Base-by-base conservation (phyloP, 2,888 invertebrate species). In the Pollenia griseotomentosa region DNA sequence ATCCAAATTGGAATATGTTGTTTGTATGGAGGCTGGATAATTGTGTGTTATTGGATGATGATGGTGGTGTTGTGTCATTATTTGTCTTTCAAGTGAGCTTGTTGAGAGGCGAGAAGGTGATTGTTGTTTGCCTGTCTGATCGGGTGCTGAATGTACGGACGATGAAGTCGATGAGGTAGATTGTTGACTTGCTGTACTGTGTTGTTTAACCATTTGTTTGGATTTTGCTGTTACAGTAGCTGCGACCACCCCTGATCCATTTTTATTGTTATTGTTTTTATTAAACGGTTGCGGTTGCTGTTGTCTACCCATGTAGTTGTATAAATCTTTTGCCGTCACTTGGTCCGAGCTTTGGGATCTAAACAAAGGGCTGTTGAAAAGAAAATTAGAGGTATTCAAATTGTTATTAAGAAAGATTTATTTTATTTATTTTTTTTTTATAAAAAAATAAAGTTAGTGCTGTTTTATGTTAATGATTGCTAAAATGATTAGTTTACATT, bases 321-420 rank as follows among this genome's bases (percentile, higher is more conserved):
- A 91, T 63, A 91, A 89, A 88, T 92, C 92, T 90, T 91, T 90
- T 84, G 92, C 84, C 48, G 87, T 90, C 88, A 91, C 90, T 89
- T 91, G 84, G 89, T 92, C 92, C 87, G 91, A 90, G 88, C 92
- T 92, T 90, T 91, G 92, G 85, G 92, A 92, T 91, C 92, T 90
- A 89, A 91, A 89, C 88, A 92, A 90, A 83, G 91, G 90, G 85
- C 92, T 91, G 88, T 83, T 16, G 10, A 63, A 53, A 81, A 79
- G 71, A 23, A 71, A 81, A n/a, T 48, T 51, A n/a, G 68, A 44
- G 33, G 33, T 4, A 6, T 51, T 11, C 10, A 19, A 51, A n/a
- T 73, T 55, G 12, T 61, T 46, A 48, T 57, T n/a, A 55, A 23
- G 23, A 3, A 23, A 23, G 23, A 23, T 23, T 23, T 23, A 2